phyloP scores from a whole-genome alignment of 2,888 invertebrate genomes.

The Drosophila acutilabella region DNA sequence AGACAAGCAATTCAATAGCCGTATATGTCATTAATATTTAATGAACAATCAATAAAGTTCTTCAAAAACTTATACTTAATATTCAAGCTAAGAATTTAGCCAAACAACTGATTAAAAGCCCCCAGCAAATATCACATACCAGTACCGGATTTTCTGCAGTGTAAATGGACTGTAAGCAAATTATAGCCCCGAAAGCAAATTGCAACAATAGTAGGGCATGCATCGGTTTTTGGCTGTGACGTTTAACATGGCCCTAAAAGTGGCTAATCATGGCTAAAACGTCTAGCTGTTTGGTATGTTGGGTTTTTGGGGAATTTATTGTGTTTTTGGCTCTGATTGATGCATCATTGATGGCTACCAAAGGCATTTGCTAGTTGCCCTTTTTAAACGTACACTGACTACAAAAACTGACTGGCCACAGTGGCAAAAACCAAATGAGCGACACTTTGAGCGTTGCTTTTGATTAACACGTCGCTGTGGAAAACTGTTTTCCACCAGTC shows the following conservation, averaged over 20 bases:
- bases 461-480: constrained; percentile 63
- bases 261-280: constrained; percentile 48
- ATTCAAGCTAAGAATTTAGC: too few relatives aligned
- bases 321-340: constrained; percentile 54
- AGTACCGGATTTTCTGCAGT: background rate
- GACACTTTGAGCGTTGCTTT: constrained; percentile 64
- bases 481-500: constrained; percentile 29
- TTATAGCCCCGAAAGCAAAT: background rate
- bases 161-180: background rate
- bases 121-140: too few relatives aligned
- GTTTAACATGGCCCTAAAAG: constrained; percentile 16
- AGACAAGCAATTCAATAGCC: too few relatives aligned
- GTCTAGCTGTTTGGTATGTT: constrained; percentile 12
- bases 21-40: too few relatives aligned
- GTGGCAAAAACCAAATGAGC: constrained; percentile 63
- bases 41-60: background rate
- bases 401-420: constrained; percentile 21
- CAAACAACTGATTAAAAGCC: too few relatives aligned
- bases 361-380: constrained; percentile 31
- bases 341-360: constrained; percentile 64
- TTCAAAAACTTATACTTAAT: too few relatives aligned
- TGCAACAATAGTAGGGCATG: constrained; percentile 4
- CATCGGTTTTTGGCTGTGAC: constrained; percentile 1
- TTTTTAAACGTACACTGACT: constrained; percentile 13
- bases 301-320: constrained; percentile 35